phyloP scores from a whole-genome alignment of 2,113 vertebrate genomes.

The Otocyon megalotis region DNA sequence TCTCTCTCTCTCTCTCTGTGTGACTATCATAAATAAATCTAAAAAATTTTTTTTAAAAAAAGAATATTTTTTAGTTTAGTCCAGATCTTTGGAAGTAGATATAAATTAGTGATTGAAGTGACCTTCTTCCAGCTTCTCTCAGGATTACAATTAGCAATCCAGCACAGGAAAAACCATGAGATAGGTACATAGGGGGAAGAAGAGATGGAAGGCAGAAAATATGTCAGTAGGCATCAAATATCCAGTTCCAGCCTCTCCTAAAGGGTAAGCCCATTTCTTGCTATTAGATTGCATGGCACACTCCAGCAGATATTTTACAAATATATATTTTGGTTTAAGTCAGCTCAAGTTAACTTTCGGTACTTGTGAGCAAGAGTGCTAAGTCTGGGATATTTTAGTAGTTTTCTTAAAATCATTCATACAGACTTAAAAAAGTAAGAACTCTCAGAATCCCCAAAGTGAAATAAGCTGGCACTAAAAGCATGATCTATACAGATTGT shows the following conservation, averaged over 20 bases:
- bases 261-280: not conserved
- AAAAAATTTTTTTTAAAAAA: no score
- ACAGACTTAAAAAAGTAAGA: not conserved
- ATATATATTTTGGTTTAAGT: not conserved
- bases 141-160: not conserved
- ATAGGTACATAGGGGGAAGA: not conserved
- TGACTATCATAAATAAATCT: no score
- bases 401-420: not conserved
- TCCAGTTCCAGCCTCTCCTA: not conserved
- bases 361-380: not conserved
- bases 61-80: constrained; percentile 29
- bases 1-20: no score
- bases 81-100: not conserved
- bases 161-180: not conserved
- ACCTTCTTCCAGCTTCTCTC: not conserved
- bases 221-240: not conserved
- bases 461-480: not conserved
- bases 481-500: not conserved
- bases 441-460: not conserved
- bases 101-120: not conserved
- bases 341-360: not conserved
- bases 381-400: not conserved
- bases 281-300: not conserved
- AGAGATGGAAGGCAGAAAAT: not conserved
- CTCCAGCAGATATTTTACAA: not conserved